These are phyloP conservation scores for Melanaphis sacchari DNA, from an alignment of 1,140 invertebrate species.

Conservation along the genomic window DNA sequence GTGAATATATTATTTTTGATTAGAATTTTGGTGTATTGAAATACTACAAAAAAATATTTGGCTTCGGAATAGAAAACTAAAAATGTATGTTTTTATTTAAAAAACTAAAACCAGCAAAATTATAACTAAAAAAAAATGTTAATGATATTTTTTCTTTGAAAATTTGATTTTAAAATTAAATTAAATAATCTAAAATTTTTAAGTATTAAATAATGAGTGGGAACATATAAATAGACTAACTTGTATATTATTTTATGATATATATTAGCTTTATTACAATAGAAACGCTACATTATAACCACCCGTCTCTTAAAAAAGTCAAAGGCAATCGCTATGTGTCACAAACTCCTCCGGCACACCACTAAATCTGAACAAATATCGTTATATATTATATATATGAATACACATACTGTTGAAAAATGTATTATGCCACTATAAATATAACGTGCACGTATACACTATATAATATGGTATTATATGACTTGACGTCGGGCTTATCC, in stretches of 20 bases:
- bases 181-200: too few species aligned
- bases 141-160: too few species aligned
- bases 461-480: constrained; percentile 9
- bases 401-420: background rate
- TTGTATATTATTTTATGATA: background rate
- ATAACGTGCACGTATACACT: background rate
- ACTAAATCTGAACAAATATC: background rate
- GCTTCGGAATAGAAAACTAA: too few species aligned
- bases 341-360: background rate
- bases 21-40: too few species aligned
- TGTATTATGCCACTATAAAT: background rate
- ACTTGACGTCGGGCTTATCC: background rate
- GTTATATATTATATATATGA: background rate
- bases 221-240: background rate
- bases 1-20: too few species aligned
- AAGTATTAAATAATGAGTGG: too few species aligned
- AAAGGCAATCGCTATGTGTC: background rate
- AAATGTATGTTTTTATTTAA: too few species aligned
- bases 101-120: too few species aligned
- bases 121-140: too few species aligned
- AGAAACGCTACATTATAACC: background rate
- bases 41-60: too few species aligned
- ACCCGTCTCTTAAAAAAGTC: background rate
- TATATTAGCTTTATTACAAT: background rate
- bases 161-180: too few species aligned